phyloP scores from a whole-genome alignment of 2,888 invertebrate genomes.

The Ecliptopera silaceata region DNA sequence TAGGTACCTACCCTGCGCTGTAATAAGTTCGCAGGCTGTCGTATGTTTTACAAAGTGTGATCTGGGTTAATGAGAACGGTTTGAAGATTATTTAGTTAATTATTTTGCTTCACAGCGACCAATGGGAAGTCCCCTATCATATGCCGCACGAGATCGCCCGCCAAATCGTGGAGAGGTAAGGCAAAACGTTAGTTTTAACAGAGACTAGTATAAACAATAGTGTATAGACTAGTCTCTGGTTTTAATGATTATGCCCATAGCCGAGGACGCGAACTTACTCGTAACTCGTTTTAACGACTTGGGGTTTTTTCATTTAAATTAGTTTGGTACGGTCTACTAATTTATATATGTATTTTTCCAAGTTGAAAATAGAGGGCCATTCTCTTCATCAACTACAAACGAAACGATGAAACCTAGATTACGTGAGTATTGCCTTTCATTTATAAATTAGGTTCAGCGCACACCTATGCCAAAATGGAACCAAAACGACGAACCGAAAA shows the following conservation, averaged over 20 bases:
- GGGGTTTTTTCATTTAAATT: neutral
- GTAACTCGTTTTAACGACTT: too few species aligned
- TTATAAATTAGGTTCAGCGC: neutral
- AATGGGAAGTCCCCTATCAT: slow-evolving; percentile 11
- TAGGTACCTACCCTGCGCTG: too few species aligned
- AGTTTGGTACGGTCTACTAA: neutral
- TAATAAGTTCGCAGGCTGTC: too few species aligned
- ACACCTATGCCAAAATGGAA: neutral
- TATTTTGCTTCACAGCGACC: slow-evolving; percentile 1
- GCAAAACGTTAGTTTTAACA: slow-evolving; percentile 3
- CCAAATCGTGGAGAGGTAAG: slow-evolving; percentile 14
- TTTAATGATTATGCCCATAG: too few species aligned
- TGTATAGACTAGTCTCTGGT: too few species aligned
- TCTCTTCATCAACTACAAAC: slow-evolving; percentile 26
- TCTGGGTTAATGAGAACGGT: too few species aligned
- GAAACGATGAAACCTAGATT: slow-evolving; percentile 41
- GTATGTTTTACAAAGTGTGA: too few species aligned
- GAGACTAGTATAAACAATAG: too few species aligned
- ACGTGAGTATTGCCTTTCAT: slow-evolving; percentile 56
- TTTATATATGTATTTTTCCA: slow-evolving; percentile 15
- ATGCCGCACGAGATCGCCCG: slow-evolving; percentile 24
- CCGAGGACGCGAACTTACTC: too few species aligned
- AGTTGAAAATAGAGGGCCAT: slow-evolving; percentile 46
- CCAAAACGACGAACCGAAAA: too few species aligned
- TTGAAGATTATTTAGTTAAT: too few species aligned